Percentiles rank a stretch among this genome's conserved stretches.
phyloP scores from a whole-genome alignment of 2,888 invertebrate species.

The Dicranocentrus wangi region DNA sequence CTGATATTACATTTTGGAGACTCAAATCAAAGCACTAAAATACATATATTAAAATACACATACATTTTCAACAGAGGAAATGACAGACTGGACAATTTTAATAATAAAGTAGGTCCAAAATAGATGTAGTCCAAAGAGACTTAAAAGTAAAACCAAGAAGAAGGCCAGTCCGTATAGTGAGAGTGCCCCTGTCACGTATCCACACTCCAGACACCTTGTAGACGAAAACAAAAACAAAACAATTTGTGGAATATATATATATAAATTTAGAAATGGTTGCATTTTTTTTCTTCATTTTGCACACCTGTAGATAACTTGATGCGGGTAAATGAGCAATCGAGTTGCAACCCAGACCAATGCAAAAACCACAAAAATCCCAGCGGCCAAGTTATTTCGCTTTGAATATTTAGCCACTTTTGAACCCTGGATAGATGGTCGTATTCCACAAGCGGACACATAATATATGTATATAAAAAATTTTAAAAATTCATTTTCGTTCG shows the following conservation, averaged over 20 bases:
- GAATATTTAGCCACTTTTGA: conserved; percentile 81
- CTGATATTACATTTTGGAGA: too few relatives aligned
- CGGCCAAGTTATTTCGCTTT: conserved; percentile 91
- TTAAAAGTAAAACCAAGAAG: conserved; percentile 78
- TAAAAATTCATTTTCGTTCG: neutral
- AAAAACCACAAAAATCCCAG: conserved; percentile 89
- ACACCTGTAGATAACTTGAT: conserved; percentile 88
- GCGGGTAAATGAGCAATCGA: conserved; percentile 90
- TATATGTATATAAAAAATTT: conserved; percentile 64
- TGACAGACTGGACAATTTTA: conserved; percentile 86
- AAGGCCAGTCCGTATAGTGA: neutral
- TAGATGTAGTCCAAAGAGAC: conserved; percentile 87
- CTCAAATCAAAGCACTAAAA: too few relatives aligned
- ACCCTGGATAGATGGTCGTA: conserved; percentile 76
- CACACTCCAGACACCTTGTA: too few relatives aligned
- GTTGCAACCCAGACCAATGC: conserved; percentile 93
- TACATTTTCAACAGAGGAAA: conserved; percentile 80
- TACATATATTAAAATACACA: too few relatives aligned
- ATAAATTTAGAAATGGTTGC: too few relatives aligned
- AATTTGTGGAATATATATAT: neutral
- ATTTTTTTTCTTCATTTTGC: neutral
- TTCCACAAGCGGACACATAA: too few relatives aligned
- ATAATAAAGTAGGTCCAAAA: conserved; percentile 96
- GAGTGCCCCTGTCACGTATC: neutral
- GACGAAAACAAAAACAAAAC: neutral